Base-by-base conservation (phyloP, 2,888 invertebrate genomes). In the Thymelicus sylvestris region DNA sequence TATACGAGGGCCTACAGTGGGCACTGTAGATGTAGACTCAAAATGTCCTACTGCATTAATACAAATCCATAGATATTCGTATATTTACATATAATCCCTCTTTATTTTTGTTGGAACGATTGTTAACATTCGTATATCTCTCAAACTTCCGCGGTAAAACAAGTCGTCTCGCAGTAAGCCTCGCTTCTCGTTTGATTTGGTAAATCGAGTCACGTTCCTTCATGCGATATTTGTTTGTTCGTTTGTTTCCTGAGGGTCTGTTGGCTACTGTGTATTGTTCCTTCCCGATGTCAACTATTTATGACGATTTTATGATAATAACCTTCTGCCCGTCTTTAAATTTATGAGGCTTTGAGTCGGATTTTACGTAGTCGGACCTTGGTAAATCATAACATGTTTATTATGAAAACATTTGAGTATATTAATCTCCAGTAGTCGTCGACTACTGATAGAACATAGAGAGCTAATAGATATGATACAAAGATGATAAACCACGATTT, bases 181-280 rank as follows among this genome's bases (percentile, higher is more conserved):
- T 91, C 90, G 89, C 88, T 86, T 87, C 87, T 88, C 86, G 84
- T 83, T 81, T 85, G 87, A 87, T 92, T 93, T 92, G 93, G 93
- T 93, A 91, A 91, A 87, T 86, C 91, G 88, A 91, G 91, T 91
- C 92, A 92, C 93, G 92, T 91, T 81, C 84, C 77, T 76, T 78
- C 77, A 77, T 77, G 81, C 80, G 78, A 83, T 84, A 82, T 86
- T 80, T 86, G 86, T 89, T 83, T 87, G 83, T 89, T 85, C 86
- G 86, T 86, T 81, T 84, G 83, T 80, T 81, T 65, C 64, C 65
- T 70, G 70, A 70, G 79, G 82, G 72, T 76, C 71, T 81, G 80
- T 83, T 83, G 83, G 85, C 86, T 87, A 86, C 85, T 87, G 86
- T 85, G 84, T 83, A 83, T 86, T 85, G 81, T 84, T 82, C 78